A percentile compares a stretch with the other conserved stretches of the same genome.
phyloP scores from a whole-genome alignment of 2,797 vertebrate species.

The Peromyscus aztecus region DNA sequence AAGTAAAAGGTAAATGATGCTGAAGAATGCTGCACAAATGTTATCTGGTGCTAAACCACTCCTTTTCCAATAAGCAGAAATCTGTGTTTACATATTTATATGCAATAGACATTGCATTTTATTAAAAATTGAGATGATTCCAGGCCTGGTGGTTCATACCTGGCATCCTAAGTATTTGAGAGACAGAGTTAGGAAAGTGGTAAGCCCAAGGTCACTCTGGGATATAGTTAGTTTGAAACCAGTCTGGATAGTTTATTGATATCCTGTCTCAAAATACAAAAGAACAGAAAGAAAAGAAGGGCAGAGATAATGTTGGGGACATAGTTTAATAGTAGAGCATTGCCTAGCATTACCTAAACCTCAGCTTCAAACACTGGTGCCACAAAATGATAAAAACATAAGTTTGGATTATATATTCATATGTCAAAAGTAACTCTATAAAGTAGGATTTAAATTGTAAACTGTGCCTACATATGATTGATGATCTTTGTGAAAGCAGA shows the following conservation, averaged over 20 bases:
- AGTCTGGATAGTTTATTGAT: neutral
- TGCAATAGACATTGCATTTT: neutral
- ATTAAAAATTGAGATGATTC: neutral
- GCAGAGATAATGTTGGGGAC: neutral
- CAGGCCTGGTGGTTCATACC: neutral
- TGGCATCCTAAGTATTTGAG: neutral
- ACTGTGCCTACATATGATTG: neutral
- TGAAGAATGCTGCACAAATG: neutral
- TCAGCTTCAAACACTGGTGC: neutral
- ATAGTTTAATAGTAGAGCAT: neutral
- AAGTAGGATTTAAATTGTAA: neutral
- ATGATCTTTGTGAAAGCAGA: neutral
- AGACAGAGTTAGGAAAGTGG: neutral
- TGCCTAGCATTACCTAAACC: no score
- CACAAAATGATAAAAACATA: neutral
- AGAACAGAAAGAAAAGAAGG: neutral
- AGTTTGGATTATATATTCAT: neutral
- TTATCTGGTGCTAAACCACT: slow-evolving; percentile 10
- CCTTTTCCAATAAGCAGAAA: neutral
- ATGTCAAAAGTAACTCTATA: neutral
- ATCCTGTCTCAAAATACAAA: neutral
- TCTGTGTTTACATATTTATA: neutral
- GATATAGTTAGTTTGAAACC: neutral
- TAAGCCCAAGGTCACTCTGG: neutral
- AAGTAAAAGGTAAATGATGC: neutral